Percentiles rank a stretch among this genome's conserved stretches.
Evolutionary conservation across 1,140 invertebrate species (phyloP).

Genomic region (Nylanderia fulva): DNA sequence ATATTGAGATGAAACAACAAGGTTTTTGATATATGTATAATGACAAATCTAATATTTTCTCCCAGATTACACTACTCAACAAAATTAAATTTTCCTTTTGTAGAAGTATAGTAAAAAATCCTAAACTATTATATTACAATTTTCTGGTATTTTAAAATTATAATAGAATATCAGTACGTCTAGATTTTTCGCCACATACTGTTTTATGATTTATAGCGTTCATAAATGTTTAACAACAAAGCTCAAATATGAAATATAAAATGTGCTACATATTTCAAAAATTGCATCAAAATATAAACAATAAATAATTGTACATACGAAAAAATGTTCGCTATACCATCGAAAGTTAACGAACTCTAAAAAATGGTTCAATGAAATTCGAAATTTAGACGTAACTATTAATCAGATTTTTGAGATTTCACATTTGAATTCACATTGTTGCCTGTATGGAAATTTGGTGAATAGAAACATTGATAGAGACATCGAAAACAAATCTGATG

Average conservation of each 20-base stretch:
- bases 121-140: neutral
- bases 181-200: constrained; percentile 25
- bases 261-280: neutral
- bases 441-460: too few relatives aligned
- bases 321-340: neutral
- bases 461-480: neutral
- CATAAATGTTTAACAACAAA: neutral
- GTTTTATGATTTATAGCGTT: neutral
- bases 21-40: constrained; percentile 5
- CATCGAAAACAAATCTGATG: neutral
- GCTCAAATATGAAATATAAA: neutral
- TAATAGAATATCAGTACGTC: constrained; percentile 1
- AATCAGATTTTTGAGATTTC: neutral
- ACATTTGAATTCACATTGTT: too few relatives aligned
- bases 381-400: constrained; percentile 12
- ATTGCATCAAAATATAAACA: neutral
- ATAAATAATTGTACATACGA: neutral
- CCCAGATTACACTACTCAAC: constrained; percentile 49
- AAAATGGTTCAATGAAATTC: too few relatives aligned
- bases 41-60: constrained; percentile 43
- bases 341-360: too few relatives aligned
- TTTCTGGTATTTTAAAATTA: constrained; percentile 1
- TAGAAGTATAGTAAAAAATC: constrained; percentile 34
- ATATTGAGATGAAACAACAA: constrained; percentile 26
- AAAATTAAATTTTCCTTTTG: constrained; percentile 37